phyloP scores from a whole-genome alignment of 2,888 invertebrate species.

The Agrochola macilenta region DNA sequence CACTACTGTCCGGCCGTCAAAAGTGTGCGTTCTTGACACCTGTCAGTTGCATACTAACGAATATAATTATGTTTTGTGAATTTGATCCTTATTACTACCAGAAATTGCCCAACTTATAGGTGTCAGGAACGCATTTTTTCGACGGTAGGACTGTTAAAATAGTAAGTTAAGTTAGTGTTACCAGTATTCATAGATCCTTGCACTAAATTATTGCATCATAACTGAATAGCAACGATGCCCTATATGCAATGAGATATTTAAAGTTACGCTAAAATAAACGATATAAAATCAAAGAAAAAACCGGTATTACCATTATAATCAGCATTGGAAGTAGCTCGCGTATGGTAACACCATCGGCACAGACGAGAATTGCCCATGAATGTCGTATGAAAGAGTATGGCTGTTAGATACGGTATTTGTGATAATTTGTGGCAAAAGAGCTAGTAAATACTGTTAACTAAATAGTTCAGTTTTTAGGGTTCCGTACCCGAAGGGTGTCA shows the following conservation, averaged over 20 bases:
- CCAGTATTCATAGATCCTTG: not conserved
- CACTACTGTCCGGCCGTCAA: too few species aligned
- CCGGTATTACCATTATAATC: slow-evolving; percentile 48
- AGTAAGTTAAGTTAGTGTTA: not conserved
- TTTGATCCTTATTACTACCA: too few species aligned
- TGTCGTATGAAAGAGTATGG: slow-evolving; percentile 38
- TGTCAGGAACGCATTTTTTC: too few species aligned
- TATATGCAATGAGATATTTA: slow-evolving; percentile 1
- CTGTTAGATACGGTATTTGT: slow-evolving; percentile 22
- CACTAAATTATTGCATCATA: not conserved
- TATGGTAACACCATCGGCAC: slow-evolving; percentile 59
- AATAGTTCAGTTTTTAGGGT: not conserved
- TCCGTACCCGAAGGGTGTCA: too few species aligned
- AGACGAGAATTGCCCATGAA: slow-evolving; percentile 74
- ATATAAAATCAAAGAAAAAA: slow-evolving; percentile 27
- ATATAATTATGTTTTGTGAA: too few species aligned
- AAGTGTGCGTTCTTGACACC: too few species aligned
- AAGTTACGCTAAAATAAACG: slow-evolving; percentile 8
- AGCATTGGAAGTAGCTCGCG: slow-evolving; percentile 44
- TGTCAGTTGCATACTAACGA: too few species aligned
- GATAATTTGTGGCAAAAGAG: not conserved
- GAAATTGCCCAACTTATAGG: too few species aligned
- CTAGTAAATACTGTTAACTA: not conserved
- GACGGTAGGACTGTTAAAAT: too few species aligned
- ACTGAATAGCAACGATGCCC: not conserved